Evolutionary conservation across 2,888 invertebrate species (phyloP).

Genomic region (Bimastos eiseni): DNA sequence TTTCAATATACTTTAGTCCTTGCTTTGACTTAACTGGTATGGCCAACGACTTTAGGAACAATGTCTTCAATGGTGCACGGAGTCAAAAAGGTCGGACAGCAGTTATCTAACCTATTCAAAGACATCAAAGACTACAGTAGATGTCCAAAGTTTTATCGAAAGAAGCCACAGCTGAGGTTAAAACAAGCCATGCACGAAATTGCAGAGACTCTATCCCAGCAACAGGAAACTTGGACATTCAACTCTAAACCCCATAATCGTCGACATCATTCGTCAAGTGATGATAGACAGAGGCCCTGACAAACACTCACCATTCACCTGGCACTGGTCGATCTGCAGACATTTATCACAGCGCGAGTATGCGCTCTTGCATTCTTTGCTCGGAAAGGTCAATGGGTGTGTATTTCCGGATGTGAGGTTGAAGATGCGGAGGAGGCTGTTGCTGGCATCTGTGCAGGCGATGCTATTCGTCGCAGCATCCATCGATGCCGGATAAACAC

Average conservation of each 20-base stretch:
- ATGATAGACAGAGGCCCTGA: too few relatives aligned
- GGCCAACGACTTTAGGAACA: too few relatives aligned
- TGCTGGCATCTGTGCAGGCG: slow-evolving; percentile 52
- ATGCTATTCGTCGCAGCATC: slow-evolving; percentile 48
- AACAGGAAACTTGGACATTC: background rate
- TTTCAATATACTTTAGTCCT: too few relatives aligned
- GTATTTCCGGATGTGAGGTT: slow-evolving; percentile 47
- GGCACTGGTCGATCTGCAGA: slow-evolving; percentile 36
- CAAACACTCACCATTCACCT: slow-evolving; percentile 20
- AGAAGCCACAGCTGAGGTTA: background rate
- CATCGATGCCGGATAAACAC: slow-evolving; percentile 41
- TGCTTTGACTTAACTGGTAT: too few relatives aligned
- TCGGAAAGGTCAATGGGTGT: slow-evolving; percentile 48
- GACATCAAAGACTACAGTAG: background rate
- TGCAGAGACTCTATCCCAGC: background rate
- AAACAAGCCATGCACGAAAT: background rate
- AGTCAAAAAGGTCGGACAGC: too few relatives aligned
- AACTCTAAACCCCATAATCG: background rate
- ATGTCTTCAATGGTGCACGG: too few relatives aligned
- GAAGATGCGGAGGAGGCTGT: slow-evolving; percentile 51
- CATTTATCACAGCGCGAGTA: slow-evolving; percentile 42
- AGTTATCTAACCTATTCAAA: background rate
- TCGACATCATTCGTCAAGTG: background rate
- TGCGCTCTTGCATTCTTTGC: slow-evolving; percentile 47
- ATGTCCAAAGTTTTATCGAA: background rate